phyloP scores from a whole-genome alignment of 2,888 invertebrate species.

The Pollenia amentaria region DNA sequence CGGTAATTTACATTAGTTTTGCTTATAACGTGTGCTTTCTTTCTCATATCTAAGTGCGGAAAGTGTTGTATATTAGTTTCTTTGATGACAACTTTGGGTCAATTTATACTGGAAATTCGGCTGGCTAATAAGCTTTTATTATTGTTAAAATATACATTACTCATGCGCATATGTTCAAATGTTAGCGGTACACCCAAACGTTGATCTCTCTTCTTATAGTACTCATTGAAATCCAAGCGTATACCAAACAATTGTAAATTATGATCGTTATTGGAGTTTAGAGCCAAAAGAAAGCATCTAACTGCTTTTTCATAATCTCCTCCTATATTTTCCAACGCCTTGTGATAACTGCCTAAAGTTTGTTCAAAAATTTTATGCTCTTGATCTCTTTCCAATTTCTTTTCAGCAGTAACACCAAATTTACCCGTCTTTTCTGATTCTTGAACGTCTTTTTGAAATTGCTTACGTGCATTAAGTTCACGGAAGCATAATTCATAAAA shows the following conservation, averaged over 20 bases:
- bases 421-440: constrained; percentile 79
- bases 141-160: constrained; percentile 84
- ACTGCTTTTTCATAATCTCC: constrained; percentile 89
- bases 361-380: constrained; percentile 83
- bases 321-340: constrained; percentile 81
- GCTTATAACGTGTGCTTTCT: constrained; percentile 37
- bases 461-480: constrained; percentile 80
- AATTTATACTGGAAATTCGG: constrained; percentile 75
- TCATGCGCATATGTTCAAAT: constrained; percentile 88
- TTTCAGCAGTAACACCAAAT: constrained; percentile 82
- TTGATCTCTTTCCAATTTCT: constrained; percentile 83
- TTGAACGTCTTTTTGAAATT: constrained; percentile 76
- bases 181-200: constrained; percentile 89
- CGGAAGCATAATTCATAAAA: constrained; percentile 83
- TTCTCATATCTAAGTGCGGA: background rate
- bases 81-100: constrained; percentile 57
- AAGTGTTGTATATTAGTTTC: constrained; percentile 13
- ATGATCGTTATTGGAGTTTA: constrained; percentile 93
- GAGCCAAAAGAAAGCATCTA: constrained; percentile 92
- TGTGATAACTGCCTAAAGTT: constrained; percentile 78
- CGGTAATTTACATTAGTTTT: constrained; percentile 34
- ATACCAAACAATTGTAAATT: constrained; percentile 95
- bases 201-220: constrained; percentile 93
- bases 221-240: constrained; percentile 97
- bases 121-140: constrained; percentile 77